phyloP scores from a whole-genome alignment of 1,140 invertebrate genomes.

The Polyergus mexicanus region DNA sequence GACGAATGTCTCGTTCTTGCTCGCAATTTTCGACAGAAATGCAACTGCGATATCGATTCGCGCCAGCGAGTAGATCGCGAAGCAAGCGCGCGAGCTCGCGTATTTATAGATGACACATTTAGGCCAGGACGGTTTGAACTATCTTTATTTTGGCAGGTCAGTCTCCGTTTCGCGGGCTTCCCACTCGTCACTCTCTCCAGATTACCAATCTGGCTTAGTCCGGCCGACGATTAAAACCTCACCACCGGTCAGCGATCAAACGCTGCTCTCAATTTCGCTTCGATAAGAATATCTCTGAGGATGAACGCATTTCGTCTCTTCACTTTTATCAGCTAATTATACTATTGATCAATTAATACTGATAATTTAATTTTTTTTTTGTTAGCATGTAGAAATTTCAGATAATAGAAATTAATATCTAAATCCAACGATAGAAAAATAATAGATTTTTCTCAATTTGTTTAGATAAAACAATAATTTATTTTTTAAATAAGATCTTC shows the following conservation, averaged over 20 bases:
- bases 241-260: background rate
- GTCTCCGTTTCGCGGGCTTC: conserved; percentile 47
- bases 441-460: background rate
- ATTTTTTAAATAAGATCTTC: background rate
- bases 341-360: too few species aligned
- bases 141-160: conserved; percentile 80
- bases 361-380: background rate
- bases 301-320: background rate
- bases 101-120: conserved; percentile 86
- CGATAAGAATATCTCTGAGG: background rate
- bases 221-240: conserved; percentile 44
- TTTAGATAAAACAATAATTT: background rate
- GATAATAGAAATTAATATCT: background rate
- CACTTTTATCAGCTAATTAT: background rate
- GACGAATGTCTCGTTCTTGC: conserved; percentile 30
- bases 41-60: conserved; percentile 52
- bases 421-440: background rate
- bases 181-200: conserved; percentile 22
- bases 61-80: conserved; percentile 33
- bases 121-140: conserved; percentile 79
- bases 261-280: conserved; percentile 6
- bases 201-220: conserved; percentile 35
- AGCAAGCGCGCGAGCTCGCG: conserved; percentile 67
- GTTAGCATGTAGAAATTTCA: background rate
- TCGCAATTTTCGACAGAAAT: conserved; percentile 27